Conservation (phyloP, 1,140 invertebrate species). For the Dryas iulia region DNA sequence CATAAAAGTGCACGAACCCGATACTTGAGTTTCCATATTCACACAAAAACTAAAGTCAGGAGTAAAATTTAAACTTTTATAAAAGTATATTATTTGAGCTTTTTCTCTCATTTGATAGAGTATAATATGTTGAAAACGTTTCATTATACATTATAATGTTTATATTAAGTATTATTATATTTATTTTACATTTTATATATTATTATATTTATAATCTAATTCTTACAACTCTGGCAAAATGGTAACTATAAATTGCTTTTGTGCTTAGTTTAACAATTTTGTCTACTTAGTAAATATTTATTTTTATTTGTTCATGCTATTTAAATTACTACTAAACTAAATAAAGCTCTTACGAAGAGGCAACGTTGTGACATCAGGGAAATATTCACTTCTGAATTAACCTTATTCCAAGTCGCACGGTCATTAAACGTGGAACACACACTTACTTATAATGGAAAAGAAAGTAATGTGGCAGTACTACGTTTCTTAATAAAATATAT, state of each 20-base stretch:
- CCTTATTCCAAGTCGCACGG: slow-evolving; percentile 6
- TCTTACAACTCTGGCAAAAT: slow-evolving; percentile 3
- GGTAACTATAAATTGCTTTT: slow-evolving; percentile 10
- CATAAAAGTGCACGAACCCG: neutral
- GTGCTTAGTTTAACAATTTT: neutral
- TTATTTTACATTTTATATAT: neutral
- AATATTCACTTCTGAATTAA: slow-evolving; percentile 9
- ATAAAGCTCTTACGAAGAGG: slow-evolving; percentile 35
- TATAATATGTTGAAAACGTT: neutral
- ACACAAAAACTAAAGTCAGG: neutral
- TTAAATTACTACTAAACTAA: slow-evolving; percentile 34
- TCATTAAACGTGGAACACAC: slow-evolving; percentile 2
- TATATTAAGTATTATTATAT: neutral
- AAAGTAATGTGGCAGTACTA: neutral
- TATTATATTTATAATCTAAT: neutral
- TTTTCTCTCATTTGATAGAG: no score
- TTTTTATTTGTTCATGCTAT: slow-evolving; percentile 7
- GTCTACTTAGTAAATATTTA: slow-evolving; percentile 3
- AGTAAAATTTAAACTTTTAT: neutral
- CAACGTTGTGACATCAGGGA: slow-evolving; percentile 23
- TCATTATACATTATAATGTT: neutral
- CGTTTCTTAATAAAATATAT: neutral
- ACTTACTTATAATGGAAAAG: neutral
- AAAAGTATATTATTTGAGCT: neutral
- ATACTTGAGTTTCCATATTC: neutral